Evolutionary conservation across 2,113 vertebrate genomes (phyloP).

Genomic region (Dipodomys stephensi): DNA sequence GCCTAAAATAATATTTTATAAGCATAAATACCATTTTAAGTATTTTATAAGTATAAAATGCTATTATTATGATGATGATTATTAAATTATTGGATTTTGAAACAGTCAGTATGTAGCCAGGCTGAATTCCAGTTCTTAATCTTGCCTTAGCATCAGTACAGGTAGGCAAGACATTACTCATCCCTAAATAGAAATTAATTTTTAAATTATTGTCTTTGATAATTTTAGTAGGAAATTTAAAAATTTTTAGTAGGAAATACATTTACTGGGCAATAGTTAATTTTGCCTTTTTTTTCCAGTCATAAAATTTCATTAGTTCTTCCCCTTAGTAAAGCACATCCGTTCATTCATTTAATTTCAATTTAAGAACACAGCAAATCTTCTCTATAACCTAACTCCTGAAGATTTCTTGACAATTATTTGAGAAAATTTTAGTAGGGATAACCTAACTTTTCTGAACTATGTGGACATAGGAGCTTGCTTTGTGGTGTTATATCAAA

Average conservation of each 20-base stretch:
- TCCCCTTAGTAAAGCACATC: background rate
- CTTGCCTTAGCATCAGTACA: too few relatives aligned
- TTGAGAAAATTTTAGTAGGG: background rate
- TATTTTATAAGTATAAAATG: too few relatives aligned
- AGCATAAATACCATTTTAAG: too few relatives aligned
- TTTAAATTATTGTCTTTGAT: background rate
- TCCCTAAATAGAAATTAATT: background rate
- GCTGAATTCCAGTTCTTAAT: too few relatives aligned
- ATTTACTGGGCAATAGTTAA: background rate
- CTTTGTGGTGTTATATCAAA: background rate
- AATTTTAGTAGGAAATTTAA: background rate
- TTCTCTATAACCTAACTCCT: background rate
- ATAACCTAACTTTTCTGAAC: background rate
- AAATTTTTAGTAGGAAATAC: background rate
- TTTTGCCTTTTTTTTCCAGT: conserved; percentile 39
- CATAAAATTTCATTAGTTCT: background rate
- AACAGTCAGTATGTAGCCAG: too few relatives aligned
- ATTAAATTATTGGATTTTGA: too few relatives aligned
- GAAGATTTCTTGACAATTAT: conserved; percentile 25
- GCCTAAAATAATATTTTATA: background rate
- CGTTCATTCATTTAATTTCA: background rate
- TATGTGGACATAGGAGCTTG: background rate
- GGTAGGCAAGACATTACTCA: too few relatives aligned
- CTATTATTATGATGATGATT: too few relatives aligned
- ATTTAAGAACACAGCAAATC: background rate